phyloP scores from a whole-genome alignment of 2,888 invertebrate species.

The Eurytoma californica region DNA sequence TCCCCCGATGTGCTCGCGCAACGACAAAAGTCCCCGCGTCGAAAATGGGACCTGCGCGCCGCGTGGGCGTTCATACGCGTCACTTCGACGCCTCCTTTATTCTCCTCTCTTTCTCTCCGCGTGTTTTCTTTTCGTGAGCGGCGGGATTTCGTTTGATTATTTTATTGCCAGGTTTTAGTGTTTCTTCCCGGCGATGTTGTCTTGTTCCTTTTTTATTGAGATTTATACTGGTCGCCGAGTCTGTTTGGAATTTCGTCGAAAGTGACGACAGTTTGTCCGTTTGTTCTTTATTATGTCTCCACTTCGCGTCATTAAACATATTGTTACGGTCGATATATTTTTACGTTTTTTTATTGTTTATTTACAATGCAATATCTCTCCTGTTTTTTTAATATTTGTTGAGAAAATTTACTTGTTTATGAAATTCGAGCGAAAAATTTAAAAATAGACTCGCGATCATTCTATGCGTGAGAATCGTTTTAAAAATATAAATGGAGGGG shows the following conservation, averaged over 20 bases:
- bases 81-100: constrained; percentile 37
- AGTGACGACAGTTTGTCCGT: background rate
- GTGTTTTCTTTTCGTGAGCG: background rate
- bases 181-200: background rate
- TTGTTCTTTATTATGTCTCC: background rate
- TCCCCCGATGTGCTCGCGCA: constrained; percentile 39
- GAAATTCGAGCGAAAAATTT: background rate
- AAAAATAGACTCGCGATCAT: too few species aligned
- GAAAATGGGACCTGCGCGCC: constrained; percentile 41
- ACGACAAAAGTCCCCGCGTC: background rate
- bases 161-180: constrained; percentile 24
- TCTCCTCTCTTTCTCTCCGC: background rate
- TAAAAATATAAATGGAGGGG: background rate
- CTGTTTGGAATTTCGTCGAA: constrained; percentile 11
- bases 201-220: constrained; percentile 20
- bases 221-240: constrained; percentile 12
- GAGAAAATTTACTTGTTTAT: background rate
- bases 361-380: too few species aligned
- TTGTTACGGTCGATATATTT: constrained; percentile 10
- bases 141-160: constrained; percentile 30
- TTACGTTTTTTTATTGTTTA: constrained; percentile 4
- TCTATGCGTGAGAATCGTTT: too few species aligned
- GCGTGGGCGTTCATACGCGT: constrained; percentile 19
- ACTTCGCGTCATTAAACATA: background rate
- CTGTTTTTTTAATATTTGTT: background rate